Conservation (phyloP, 2,888 invertebrate genomes). For the Idaea aversata region DNA sequence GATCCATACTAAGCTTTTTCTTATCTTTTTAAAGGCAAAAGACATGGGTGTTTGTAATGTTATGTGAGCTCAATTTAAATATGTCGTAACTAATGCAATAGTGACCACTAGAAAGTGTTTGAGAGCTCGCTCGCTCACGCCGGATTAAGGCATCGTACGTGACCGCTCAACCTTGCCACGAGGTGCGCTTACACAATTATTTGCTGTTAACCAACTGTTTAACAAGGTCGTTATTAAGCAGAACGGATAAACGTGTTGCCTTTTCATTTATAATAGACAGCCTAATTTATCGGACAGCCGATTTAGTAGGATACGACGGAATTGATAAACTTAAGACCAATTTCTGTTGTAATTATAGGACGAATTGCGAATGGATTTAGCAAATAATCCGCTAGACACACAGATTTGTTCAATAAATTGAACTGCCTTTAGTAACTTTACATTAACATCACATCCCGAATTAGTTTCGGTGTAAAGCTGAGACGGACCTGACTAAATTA, state of each 20-base stretch:
- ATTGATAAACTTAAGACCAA: conserved; percentile 4
- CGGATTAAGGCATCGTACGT: conserved; percentile 43
- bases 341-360: background rate
- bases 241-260: conserved; percentile 32
- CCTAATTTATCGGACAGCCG: conserved; percentile 8
- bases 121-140: conserved; percentile 38
- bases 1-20: conserved; percentile 8
- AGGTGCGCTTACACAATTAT: conserved; percentile 44
- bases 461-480: conserved; percentile 2
- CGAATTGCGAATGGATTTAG: background rate
- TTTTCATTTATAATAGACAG: conserved; percentile 15
- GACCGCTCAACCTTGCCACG: conserved; percentile 35
- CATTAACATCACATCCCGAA: background rate
- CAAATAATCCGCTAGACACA: background rate
- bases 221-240: conserved; percentile 38
- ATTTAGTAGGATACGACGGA: conserved; percentile 18
- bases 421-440: background rate
- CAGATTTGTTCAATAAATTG: background rate
- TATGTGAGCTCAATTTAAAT: conserved; percentile 29
- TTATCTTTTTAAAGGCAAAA: background rate
- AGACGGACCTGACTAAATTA: conserved; percentile 17
- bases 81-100: conserved; percentile 42
- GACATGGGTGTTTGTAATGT: conserved; percentile 28
- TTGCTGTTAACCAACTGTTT: conserved; percentile 34
- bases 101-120: conserved; percentile 50